Evolutionary conservation across 2,113 vertebrate species (phyloP).

Genomic region (Cranoglanis bouderius): DNA sequence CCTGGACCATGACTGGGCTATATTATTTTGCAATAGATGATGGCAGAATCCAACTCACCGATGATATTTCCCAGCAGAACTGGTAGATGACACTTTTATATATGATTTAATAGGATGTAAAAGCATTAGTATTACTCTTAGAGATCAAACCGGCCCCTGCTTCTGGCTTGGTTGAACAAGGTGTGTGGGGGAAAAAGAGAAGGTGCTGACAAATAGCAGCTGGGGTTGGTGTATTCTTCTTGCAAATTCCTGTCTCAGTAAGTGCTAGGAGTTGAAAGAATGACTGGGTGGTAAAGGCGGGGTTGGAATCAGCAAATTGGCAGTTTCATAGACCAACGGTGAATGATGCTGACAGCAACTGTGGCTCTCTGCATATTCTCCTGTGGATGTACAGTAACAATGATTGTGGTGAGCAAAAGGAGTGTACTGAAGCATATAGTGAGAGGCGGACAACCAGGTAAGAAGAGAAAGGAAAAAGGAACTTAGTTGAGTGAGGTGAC

Average conservation of each 20-base stretch:
- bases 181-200: neutral
- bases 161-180: neutral
- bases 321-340: neutral
- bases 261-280: neutral
- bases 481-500: neutral
- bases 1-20: neutral
- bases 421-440: neutral
- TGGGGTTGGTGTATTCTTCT: neutral
- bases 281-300: neutral
- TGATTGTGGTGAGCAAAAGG: neutral
- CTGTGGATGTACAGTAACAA: neutral
- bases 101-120: neutral
- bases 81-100: neutral
- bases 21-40: neutral
- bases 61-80: neutral
- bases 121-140: neutral
- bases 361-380: neutral
- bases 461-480: neutral
- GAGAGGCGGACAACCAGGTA: neutral
- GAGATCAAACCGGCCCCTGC: neutral
- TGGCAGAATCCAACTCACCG: neutral
- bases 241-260: neutral
- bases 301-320: conserved; percentile 5
- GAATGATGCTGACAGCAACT: conserved; percentile 8
- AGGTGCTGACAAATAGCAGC: neutral